Evolutionary conservation across 30 jellyfish, hydroid and myxozoan species (phyloP), one percentile per base, ranked within the genome.

Genomic region (Turritopsis rubra): DNA sequence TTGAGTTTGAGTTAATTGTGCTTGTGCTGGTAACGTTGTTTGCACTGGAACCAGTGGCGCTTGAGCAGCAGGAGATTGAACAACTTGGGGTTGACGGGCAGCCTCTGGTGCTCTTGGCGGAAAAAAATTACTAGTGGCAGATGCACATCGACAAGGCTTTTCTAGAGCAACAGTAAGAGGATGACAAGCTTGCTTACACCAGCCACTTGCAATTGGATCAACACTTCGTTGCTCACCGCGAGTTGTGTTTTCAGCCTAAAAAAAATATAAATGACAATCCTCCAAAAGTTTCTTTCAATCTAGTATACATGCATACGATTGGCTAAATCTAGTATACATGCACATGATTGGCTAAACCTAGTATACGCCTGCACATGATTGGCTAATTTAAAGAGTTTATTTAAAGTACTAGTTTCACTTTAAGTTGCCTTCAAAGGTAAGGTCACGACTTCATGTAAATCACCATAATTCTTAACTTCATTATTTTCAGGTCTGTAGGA

Each of bases 161-260:
- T 94, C 87, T 0, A 83, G 54, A 31, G 95, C 65, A 54, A 91
- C 95, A 65, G 81, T 85, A 30, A 90, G 86, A 13, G 96, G 96
- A 21, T 88, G 87, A 77, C 97, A 91, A 0, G 97, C 97, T 65
- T 82, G 85, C 18, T 79, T 29, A 29, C 97, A 91, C 97, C 97
- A 91, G 1, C 86, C 88, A n/a, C 76, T 75, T 1, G 93, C 88
- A 20, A 24, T 29, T 29, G 78, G 71, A 84, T 84, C 88, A 9
- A 54, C 88, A 29, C 84, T 70, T 25, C 89, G 79, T 30, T 24
- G 85, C 16, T 78, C 77, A 52, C 72, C 85, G 8, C 78, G 31
- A 1, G 79, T 53, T 68, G 77, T n/a, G 77, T 27, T 25, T 21
- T 1, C 85, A 24, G 28, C 28, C 85, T 77, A 77, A 17, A 77